Base-by-base conservation (phyloP, 2,113 vertebrate genomes). In the Atherinomorus stipes region DNA sequence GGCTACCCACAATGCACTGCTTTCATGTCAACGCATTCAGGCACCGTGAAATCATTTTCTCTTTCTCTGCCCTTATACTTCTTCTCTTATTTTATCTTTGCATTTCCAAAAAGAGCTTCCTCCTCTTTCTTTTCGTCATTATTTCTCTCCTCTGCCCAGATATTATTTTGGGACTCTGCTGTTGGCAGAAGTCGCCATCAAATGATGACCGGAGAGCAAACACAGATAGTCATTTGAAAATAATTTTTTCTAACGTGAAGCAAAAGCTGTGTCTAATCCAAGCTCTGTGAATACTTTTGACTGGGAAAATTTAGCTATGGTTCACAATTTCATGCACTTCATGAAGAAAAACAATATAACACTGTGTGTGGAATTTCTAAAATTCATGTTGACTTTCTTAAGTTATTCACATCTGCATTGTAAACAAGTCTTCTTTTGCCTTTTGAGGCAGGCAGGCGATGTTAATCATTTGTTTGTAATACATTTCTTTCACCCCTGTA, bases 1-100 rank as follows among this genome's bases (percentile, higher is more conserved):
- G 65, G 45, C 62, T 84, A 86, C 90, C 90, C 90, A 92, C 81
- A 90, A 88, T 91, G 86, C 89, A 91, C 74, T 63, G 75, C 86
- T 87, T 84, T 85, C 81, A 83, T 87, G 83, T 90, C 86, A 86
- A 87, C 64, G 50, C 82, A 88, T 81, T 65, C 87, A 92, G 73
- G 72, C 85, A 92, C 89, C 73, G 64, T 90, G 86, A 90, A 90
- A 85, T 87, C 38, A 82, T 84, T 71, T 79, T 78, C 60, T 77
- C 72, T 81, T 65, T 74, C 70, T 50, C 65, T 85, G 78, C 76
- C 78, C 74, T 88, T 89, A 83, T 69, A 65, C 79, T 77, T 52
- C 56, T 13, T 62, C 56, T 76, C 65, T 65, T 64, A 73, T 70
- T 72, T 73, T 80, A 56, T 76, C 42, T 44, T 57, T 71, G 57